Evolutionary conservation across 2,888 invertebrate genomes (phyloP).

Genomic region (Coronaproctus castanopsis): DNA sequence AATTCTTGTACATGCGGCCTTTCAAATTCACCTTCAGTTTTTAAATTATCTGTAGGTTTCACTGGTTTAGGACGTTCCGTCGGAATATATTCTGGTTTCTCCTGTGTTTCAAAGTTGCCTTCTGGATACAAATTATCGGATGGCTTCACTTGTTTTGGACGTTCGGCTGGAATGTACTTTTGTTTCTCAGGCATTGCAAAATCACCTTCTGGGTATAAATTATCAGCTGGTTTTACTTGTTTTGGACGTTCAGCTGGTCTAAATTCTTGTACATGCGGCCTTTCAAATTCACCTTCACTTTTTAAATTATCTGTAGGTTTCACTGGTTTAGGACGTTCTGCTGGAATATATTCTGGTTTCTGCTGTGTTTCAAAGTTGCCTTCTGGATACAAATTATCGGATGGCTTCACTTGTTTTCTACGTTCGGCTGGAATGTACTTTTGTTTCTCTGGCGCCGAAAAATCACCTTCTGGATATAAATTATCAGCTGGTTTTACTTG

Average conservation of each 20-base stretch:
- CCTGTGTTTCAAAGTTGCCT: slow-evolving; percentile 24
- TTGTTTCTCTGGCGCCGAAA: slow-evolving; percentile 29
- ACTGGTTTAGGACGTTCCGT: slow-evolving; percentile 24
- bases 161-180: slow-evolving; percentile 32
- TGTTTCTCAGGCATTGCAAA: slow-evolving; percentile 24
- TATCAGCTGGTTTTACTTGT: slow-evolving; percentile 37
- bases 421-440: slow-evolving; percentile 30
- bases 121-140: slow-evolving; percentile 25
- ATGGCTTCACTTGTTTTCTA: slow-evolving; percentile 27
- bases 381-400: slow-evolving; percentile 32
- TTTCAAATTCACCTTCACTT: slow-evolving; percentile 30
- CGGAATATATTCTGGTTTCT: slow-evolving; percentile 23
- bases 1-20: slow-evolving; percentile 26
- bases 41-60: slow-evolving; percentile 33
- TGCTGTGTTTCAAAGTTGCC: slow-evolving; percentile 29
- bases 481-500: slow-evolving; percentile 26
- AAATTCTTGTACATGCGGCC: slow-evolving; percentile 28
- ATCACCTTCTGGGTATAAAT: slow-evolving; percentile 28
- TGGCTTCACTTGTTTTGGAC: slow-evolving; percentile 25
- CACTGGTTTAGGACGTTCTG: slow-evolving; percentile 24
- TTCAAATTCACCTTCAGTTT: slow-evolving; percentile 31
- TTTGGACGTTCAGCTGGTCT: slow-evolving; percentile 31
- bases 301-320: slow-evolving; percentile 33
- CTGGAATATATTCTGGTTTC: slow-evolving; percentile 24
- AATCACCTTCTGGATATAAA: slow-evolving; percentile 37